These are phyloP conservation scores for Archocentrus centrarchus DNA, from an alignment of 2,113 vertebrate genomes.

Conservation along the genomic window DNA sequence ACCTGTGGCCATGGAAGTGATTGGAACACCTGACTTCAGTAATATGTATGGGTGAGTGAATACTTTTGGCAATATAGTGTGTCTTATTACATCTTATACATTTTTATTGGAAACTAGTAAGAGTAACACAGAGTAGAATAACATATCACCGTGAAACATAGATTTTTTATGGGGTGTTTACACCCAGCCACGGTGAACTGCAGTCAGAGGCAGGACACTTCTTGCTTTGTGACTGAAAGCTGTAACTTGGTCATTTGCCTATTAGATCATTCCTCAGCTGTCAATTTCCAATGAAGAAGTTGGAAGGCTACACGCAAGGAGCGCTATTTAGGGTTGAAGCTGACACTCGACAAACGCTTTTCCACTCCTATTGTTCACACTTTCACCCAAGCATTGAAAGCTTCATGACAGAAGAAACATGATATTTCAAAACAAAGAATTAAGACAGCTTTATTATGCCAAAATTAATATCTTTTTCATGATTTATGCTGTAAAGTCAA, in stretches of 20 bases:
- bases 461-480: not conserved
- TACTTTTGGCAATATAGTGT: too few relatives aligned
- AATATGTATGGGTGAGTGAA: too few relatives aligned
- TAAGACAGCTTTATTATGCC: not conserved
- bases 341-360: slow-evolving; percentile 60
- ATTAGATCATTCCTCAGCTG: slow-evolving; percentile 59
- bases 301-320: slow-evolving; percentile 40
- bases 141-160: too few relatives aligned
- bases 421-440: not conserved
- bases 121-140: too few relatives aligned
- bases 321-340: slow-evolving; percentile 61
- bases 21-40: too few relatives aligned
- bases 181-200: not conserved
- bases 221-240: slow-evolving; percentile 59
- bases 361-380: slow-evolving; percentile 51
- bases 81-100: not conserved
- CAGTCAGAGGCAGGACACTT: slow-evolving; percentile 24
- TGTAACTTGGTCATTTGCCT: slow-evolving; percentile 71
- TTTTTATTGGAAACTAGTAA: not conserved
- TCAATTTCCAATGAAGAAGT: slow-evolving; percentile 69
- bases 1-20: too few relatives aligned
- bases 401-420: slow-evolving; percentile 12
- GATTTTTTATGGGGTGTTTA: too few relatives aligned
- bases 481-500: not conserved
- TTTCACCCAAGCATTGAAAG: slow-evolving; percentile 7